A percentile compares a stretch with the other conserved stretches of the same genome.
Conservation (phyloP, 2,797 vertebrate species). For the Sibirionetta formosa region DNA sequence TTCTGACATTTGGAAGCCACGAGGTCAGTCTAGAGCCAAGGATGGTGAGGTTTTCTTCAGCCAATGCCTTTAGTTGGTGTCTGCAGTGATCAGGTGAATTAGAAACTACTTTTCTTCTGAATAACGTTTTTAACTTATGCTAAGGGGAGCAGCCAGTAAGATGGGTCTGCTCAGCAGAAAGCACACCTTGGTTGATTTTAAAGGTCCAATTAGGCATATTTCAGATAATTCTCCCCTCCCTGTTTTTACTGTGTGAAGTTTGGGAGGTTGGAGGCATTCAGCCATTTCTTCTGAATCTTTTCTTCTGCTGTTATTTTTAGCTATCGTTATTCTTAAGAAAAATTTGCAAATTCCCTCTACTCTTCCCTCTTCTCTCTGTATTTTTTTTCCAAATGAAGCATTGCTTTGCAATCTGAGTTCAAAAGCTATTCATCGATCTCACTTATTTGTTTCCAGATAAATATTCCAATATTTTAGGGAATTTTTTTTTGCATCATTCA, state of each 20-base stretch:
- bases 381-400: slow-evolving; percentile 41
- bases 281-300: background rate
- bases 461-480: background rate
- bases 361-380: background rate
- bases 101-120: background rate
- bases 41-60: background rate
- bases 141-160: background rate
- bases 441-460: background rate
- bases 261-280: background rate
- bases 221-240: background rate
- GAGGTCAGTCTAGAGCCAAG: background rate
- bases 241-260: background rate
- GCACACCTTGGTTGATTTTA: background rate
- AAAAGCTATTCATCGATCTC: background rate
- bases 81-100: background rate
- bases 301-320: background rate
- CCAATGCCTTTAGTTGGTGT: background rate
- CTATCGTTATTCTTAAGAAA: background rate
- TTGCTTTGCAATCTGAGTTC: slow-evolving; percentile 26
- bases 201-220: background rate
- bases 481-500: background rate
- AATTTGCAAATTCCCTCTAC: background rate
- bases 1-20: background rate
- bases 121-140: background rate
- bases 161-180: background rate